A percentile compares a stretch with the other conserved stretches of the same genome.
phyloP scores from a whole-genome alignment of 2,888 invertebrate genomes.

The Euproctis similis region DNA sequence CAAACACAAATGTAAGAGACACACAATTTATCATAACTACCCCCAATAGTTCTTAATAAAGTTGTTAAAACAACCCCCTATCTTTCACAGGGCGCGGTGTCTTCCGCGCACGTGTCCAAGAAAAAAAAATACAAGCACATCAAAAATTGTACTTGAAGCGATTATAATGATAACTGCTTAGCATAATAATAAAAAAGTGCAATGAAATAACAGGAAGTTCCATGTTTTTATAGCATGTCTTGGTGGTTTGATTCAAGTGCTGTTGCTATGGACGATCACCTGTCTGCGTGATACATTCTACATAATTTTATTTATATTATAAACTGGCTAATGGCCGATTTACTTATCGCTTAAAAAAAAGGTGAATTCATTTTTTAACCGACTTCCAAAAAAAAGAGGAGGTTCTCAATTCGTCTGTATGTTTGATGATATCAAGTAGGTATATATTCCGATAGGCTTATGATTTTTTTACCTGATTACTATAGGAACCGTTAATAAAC shows the following conservation, averaged over 20 bases:
- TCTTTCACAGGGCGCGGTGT: too few species aligned
- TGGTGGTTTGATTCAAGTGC: slow-evolving; percentile 35
- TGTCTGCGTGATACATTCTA: too few species aligned
- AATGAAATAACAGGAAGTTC: slow-evolving; percentile 60
- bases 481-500: too few species aligned
- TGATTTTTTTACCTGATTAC: too few species aligned
- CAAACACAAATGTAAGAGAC: slow-evolving; percentile 67
- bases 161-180: slow-evolving; percentile 63
- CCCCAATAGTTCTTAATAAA: slow-evolving; percentile 70
- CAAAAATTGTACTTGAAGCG: slow-evolving; percentile 50
- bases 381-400: too few species aligned
- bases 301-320: too few species aligned
- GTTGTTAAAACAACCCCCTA: slow-evolving; percentile 74
- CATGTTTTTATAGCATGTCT: slow-evolving; percentile 27
- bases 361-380: too few species aligned
- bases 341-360: too few species aligned
- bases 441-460: too few species aligned
- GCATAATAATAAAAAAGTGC: slow-evolving; percentile 58
- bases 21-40: slow-evolving; percentile 68
- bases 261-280: slow-evolving; percentile 57
- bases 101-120: slow-evolving; percentile 41
- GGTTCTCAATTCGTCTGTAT: too few species aligned
- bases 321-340: too few species aligned
- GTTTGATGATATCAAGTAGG: too few species aligned
- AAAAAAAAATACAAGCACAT: slow-evolving; percentile 54